Percentiles rank a stretch among this genome's conserved stretches.
phyloP scores from a whole-genome alignment of 2,113 vertebrate species.

The Platysteira castanea region DNA sequence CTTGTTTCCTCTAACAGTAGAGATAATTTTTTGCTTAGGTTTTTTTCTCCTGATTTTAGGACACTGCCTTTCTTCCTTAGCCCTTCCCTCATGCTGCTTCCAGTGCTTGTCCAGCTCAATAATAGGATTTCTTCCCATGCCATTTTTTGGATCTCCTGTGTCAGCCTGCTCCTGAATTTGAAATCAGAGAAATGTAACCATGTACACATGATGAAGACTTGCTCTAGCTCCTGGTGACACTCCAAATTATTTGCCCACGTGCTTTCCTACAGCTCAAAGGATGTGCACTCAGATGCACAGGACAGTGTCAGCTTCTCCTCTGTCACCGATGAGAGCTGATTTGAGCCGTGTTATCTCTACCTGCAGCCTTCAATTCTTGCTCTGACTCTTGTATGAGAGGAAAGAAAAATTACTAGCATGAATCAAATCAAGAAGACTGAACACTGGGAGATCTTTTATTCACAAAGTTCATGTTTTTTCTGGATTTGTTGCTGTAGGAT shows the following conservation, averaged over 20 bases:
- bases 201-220: not conserved
- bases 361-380: not conserved
- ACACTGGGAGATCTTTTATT: not conserved
- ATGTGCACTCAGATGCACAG: not conserved
- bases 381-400: not conserved
- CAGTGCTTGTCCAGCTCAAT: not conserved
- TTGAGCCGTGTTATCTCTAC: not conserved
- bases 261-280: not conserved
- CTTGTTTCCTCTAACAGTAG: not conserved
- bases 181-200: not conserved
- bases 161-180: not conserved
- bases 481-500: not conserved
- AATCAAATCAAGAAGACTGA: not conserved
- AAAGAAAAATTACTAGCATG: not conserved
- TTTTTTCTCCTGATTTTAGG: not conserved
- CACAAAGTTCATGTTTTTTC: not conserved
- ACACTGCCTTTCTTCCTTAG: not conserved
- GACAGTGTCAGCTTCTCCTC: not conserved
- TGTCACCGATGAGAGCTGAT: not conserved
- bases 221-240: not conserved
- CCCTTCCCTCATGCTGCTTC: not conserved
- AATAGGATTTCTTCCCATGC: not conserved
- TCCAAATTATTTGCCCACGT: accelerated
- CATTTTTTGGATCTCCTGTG: not conserved
- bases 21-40: not conserved